Evolutionary conservation across 1,140 invertebrate genomes (phyloP).

Genomic region (Monochamus saltuarius): DNA sequence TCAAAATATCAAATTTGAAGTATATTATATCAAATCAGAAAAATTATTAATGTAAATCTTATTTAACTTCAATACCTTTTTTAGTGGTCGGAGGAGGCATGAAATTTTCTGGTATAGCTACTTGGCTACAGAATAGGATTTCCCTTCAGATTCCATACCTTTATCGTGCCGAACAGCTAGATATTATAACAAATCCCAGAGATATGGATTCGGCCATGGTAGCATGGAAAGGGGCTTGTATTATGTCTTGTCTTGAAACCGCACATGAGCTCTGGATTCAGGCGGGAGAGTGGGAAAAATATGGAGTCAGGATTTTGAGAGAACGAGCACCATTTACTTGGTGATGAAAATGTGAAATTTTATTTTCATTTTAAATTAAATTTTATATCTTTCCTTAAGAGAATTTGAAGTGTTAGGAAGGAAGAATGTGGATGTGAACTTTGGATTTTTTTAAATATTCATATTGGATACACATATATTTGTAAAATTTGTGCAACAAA

Average conservation of each 20-base stretch:
- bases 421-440: too few species aligned
- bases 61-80: background rate
- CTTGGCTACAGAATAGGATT: constrained; percentile 87
- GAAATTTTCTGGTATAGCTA: constrained; percentile 82
- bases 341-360: constrained; percentile 47
- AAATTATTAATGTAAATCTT: too few species aligned
- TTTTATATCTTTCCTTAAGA: too few species aligned
- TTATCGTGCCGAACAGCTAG: constrained; percentile 77
- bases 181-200: constrained; percentile 80
- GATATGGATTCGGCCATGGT: constrained; percentile 89
- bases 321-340: constrained; percentile 84
- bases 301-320: constrained; percentile 81
- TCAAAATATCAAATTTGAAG: too few species aligned
- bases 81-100: constrained; percentile 84
- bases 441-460: too few species aligned
- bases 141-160: constrained; percentile 79
- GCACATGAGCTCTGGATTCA: constrained; percentile 92
- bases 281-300: constrained; percentile 81
- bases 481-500: too few species aligned
- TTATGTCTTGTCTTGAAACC: constrained; percentile 90
- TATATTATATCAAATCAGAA: too few species aligned
- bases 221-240: constrained; percentile 91
- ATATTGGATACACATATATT: too few species aligned
- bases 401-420: too few species aligned
- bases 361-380: too few species aligned